These are phyloP conservation scores for Ameiurus melas DNA, from an alignment of 2,113 vertebrate species.

Conservation along the genomic window DNA sequence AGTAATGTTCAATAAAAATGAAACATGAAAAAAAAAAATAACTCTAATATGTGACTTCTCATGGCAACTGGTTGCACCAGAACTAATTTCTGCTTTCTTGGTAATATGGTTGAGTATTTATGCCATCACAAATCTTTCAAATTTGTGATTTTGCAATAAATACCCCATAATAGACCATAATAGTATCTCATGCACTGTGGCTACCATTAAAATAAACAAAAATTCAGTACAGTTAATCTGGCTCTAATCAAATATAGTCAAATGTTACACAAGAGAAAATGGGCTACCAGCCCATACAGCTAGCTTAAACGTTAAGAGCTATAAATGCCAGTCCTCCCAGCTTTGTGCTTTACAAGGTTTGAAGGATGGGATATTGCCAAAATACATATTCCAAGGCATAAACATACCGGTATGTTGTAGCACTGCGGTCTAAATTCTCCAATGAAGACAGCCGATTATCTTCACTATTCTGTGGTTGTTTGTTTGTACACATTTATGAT, in stretches of 20 bases:
- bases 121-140: neutral
- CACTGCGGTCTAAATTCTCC: neutral
- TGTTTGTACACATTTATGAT: neutral
- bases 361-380: neutral
- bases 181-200: neutral
- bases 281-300: neutral
- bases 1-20: no score
- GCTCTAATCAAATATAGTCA: neutral
- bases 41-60: neutral
- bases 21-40: no score
- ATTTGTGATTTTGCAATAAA: neutral
- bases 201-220: neutral
- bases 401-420: neutral
- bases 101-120: neutral
- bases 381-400: neutral
- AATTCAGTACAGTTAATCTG: neutral
- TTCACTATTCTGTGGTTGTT: neutral
- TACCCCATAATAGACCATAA: no score
- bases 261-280: neutral
- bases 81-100: neutral
- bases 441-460: neutral
- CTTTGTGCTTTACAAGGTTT: neutral
- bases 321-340: neutral
- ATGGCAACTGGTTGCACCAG: neutral
- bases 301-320: neutral